Evolutionary conservation across 35 echinoderm and acorn worm genomes (phyloP).

Genomic region (Chiridota heheva): DNA sequence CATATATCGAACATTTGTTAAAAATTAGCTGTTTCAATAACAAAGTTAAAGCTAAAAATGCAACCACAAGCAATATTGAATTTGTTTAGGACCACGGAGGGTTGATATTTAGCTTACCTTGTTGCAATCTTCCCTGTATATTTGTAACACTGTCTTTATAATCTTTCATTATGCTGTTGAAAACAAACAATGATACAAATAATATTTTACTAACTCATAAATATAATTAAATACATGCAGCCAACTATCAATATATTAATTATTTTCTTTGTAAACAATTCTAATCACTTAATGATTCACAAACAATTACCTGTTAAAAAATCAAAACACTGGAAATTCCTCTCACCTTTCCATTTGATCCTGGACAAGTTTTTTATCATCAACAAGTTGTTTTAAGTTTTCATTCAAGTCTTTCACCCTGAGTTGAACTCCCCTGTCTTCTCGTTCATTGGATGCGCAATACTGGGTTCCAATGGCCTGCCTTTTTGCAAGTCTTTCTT

Average conservation of each 20-base stretch:
- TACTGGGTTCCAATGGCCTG: conserved; percentile 77
- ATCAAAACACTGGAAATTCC: background rate
- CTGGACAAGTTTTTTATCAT: conserved; percentile 58
- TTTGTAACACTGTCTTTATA: conserved; percentile 61
- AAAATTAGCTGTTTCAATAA: too few relatives aligned
- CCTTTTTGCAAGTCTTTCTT: conserved; percentile 78
- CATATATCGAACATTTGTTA: too few relatives aligned
- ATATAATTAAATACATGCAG: too few relatives aligned
- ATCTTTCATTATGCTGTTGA: conserved; percentile 82
- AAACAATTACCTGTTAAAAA: too few relatives aligned
- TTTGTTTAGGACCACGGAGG: too few relatives aligned
- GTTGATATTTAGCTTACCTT: conserved; percentile 37
- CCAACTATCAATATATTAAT: too few relatives aligned
- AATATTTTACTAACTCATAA: too few relatives aligned
- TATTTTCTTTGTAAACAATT: too few relatives aligned
- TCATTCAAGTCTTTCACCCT: conserved; percentile 45
- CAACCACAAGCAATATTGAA: too few relatives aligned
- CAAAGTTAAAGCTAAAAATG: too few relatives aligned
- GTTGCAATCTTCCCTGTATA: conserved; percentile 67
- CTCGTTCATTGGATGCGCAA: conserved; percentile 24
- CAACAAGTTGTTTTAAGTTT: conserved; percentile 3
- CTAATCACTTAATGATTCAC: too few relatives aligned
- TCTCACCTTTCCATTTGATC: conserved; percentile 74
- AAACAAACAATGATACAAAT: background rate
- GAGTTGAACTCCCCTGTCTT: conserved; percentile 48